These are phyloP conservation scores for Abrostola triplasia DNA, from an alignment of 2,888 invertebrate species.

Conservation along the genomic window DNA sequence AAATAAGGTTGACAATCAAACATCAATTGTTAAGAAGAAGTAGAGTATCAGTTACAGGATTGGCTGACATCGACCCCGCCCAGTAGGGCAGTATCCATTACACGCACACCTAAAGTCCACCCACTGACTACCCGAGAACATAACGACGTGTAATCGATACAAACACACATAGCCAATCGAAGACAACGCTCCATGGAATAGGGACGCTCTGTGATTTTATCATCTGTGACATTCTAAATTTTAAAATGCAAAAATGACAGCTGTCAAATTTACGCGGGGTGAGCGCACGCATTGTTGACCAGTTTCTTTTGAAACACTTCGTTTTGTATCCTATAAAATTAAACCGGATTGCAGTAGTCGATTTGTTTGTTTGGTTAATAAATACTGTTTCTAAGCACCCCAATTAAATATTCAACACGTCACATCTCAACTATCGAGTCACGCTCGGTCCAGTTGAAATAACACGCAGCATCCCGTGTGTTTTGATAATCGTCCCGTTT, in stretches of 20 bases:
- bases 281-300: conserved; percentile 12
- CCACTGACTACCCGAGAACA: conserved; percentile 67
- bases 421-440: conserved; percentile 58
- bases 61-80: conserved; percentile 84
- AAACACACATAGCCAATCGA: conserved; percentile 66
- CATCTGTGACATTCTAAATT: conserved; percentile 36
- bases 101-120: conserved; percentile 82
- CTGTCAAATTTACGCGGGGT: conserved; percentile 34
- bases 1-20: conserved; percentile 53
- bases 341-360: conserved; percentile 11
- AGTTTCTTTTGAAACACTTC: conserved; percentile 4
- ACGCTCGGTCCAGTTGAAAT: conserved; percentile 84
- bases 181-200: conserved; percentile 39
- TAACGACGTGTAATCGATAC: conserved; percentile 69
- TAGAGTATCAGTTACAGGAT: conserved; percentile 87
- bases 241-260: conserved; percentile 27
- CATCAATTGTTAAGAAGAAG: conserved; percentile 73
- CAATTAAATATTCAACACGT: conserved; percentile 75
- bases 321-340: conserved; percentile 10
- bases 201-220: conserved; percentile 50
- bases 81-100: conserved; percentile 82
- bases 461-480: conserved; percentile 83
- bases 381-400: conserved; percentile 55
- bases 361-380: conserved; percentile 48
- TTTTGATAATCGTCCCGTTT: conserved; percentile 71